Evolutionary conservation across 2,113 vertebrate genomes (phyloP).

Genomic region (Ornithorhynchus anatinus): DNA sequence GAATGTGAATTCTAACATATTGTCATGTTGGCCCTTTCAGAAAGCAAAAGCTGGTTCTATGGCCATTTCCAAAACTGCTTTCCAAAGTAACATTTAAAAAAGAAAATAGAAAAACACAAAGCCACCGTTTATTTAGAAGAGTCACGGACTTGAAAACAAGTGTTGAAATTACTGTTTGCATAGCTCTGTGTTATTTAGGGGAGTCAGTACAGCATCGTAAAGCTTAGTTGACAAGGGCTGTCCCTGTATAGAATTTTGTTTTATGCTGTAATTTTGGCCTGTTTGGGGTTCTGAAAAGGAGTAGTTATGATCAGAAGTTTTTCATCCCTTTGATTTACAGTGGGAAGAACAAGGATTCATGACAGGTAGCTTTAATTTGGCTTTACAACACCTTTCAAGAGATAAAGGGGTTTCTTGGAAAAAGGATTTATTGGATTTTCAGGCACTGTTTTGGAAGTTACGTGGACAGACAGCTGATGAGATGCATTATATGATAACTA

Average conservation of each 20-base stretch:
- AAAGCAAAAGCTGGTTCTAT: not conserved
- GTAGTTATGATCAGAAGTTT: slow-evolving; percentile 41
- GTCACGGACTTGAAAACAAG: not conserved
- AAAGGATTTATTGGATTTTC: slow-evolving; percentile 38
- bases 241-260: slow-evolving; percentile 50
- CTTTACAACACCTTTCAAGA: slow-evolving; percentile 51
- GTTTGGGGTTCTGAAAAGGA: slow-evolving; percentile 55
- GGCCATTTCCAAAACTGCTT: not conserved
- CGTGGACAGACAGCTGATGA: slow-evolving; percentile 42
- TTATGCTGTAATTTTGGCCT: slow-evolving; percentile 49
- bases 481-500: slow-evolving; percentile 29
- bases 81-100: not conserved
- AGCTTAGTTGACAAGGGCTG: slow-evolving; percentile 31
- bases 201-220: slow-evolving; percentile 14
- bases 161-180: slow-evolving; percentile 14
- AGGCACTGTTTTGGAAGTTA: slow-evolving; percentile 48
- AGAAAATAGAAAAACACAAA: not conserved
- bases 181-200: not conserved
- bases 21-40: not conserved
- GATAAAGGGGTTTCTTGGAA: slow-evolving; percentile 56
- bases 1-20: not conserved
- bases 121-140: not conserved
- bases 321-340: slow-evolving; percentile 60
- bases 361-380: slow-evolving; percentile 59
- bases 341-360: slow-evolving; percentile 51